These are phyloP conservation scores for Andrena minutula DNA, from an alignment of 2,888 invertebrate species.

Conservation along the genomic window DNA sequence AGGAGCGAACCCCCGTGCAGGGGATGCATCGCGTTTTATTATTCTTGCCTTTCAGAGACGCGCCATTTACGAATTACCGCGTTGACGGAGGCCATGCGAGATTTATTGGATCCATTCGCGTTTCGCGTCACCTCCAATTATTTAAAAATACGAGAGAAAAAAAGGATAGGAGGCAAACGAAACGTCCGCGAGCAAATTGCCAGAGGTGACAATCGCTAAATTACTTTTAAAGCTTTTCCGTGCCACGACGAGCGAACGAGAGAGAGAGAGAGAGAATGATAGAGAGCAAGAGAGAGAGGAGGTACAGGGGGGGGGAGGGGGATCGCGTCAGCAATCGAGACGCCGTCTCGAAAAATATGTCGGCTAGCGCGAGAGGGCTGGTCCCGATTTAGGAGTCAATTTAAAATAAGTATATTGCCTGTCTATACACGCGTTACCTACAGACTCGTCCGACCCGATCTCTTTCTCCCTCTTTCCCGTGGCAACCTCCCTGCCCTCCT, in stretches of 20 bases:
- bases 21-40: slow-evolving; percentile 60
- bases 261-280: too few relatives aligned
- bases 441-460: slow-evolving; percentile 31
- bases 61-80: slow-evolving; percentile 61
- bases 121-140: slow-evolving; percentile 34
- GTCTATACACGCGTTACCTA: slow-evolving; percentile 43
- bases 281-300: too few relatives aligned
- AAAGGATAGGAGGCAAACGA: neutral
- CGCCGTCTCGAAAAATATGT: slow-evolving; percentile 20
- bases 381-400: slow-evolving; percentile 49
- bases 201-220: slow-evolving; percentile 5
- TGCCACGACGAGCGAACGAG: too few relatives aligned
- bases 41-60: slow-evolving; percentile 65
- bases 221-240: neutral
- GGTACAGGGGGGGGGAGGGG: too few relatives aligned
- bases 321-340: slow-evolving; percentile 18
- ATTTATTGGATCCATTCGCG: slow-evolving; percentile 41
- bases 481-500: neutral
- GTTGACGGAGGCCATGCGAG: slow-evolving; percentile 51
- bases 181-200: neutral
- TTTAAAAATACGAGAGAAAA: neutral
- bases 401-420: slow-evolving; percentile 44
- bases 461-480: neutral
- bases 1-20: slow-evolving; percentile 27
- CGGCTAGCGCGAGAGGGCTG: slow-evolving; percentile 27